Base-by-base conservation (phyloP, 2,888 invertebrate species). In the Dioctria rufipes region DNA sequence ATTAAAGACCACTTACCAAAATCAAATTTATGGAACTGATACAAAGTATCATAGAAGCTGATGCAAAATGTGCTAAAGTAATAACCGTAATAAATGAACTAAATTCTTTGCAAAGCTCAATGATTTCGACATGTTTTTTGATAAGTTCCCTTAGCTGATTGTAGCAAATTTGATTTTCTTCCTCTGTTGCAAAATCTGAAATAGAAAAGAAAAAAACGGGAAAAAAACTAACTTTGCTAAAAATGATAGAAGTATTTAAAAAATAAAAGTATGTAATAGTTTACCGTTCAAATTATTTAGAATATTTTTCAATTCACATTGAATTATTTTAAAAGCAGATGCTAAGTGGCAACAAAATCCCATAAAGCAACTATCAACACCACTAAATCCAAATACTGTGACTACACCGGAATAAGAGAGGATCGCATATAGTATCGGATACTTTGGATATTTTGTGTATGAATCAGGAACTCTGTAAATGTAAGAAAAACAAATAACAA, bases 291-390 rank as follows among this genome's bases (percentile, higher is more conserved):
- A 13, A 46, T 60, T 46, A 39, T 8, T 3, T 11, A 79, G 39
- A 4, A 69, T 2, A 60, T 6, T 60, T 46, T 58, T 78, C 49
- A 88, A 84, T 80, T 88, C 88, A 80, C 85, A 84, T 80, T 87
- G 86, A 71, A 88, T 78, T 82, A 87, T 84, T 58, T 86, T 85
- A 82, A 88, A 87, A 25, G 86, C 82, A 0, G 86, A 85, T 60
- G 86, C 84, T 77, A 87, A 84, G 81, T 88, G 88, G 81, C 87
- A 79, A 83, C 88, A 88, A 71, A 86, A 84, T 65, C 87, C 87
- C 37, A 88, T 83, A 79, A 88, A 88, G 77, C 86, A 85, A 13
- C 88, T 88, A 83, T 88, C 89, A 49, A 86, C 86, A 73, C 85
- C 86, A 79, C 86, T 85, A 78, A 88, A 87, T 40, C 85, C 85